Percentiles rank a stretch among this genome's conserved stretches.
Conservation (phyloP, 2,113 vertebrate species). For the Macheiramphus alcinus region DNA sequence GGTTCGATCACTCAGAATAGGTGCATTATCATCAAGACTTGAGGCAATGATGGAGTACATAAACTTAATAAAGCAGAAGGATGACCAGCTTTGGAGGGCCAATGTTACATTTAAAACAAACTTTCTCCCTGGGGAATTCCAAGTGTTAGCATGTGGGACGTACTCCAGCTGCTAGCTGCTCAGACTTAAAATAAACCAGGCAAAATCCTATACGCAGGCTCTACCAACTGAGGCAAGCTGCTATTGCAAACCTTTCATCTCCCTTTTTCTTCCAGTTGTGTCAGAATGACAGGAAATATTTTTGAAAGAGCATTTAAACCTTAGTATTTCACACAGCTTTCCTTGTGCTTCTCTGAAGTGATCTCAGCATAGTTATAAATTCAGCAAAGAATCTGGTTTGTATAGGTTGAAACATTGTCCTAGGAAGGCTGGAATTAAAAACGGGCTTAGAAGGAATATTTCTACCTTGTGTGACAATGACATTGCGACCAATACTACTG, state of each 20-base stretch:
- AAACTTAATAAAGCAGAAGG: constrained; percentile 4
- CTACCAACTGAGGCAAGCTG: neutral
- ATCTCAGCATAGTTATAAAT: neutral
- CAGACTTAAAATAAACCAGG: constrained; percentile 55
- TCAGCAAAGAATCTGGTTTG: neutral
- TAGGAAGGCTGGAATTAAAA: neutral
- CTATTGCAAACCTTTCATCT: neutral
- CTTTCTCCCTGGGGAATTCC: constrained; percentile 35
- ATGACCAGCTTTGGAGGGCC: neutral
- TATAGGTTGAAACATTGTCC: neutral
- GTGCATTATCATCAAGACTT: neutral
- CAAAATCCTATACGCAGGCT: constrained; percentile 3
- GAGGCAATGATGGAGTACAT: neutral
- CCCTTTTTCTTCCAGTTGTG: neutral
- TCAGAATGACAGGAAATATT: neutral
- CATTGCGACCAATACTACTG: neutral
- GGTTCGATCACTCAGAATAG: neutral
- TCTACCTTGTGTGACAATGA: neutral
- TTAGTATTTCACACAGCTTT: neutral
- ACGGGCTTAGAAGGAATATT: neutral
- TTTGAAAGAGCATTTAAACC: neutral
- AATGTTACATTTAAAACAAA: neutral
- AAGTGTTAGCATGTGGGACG: constrained; percentile 49
- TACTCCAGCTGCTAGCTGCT: constrained; percentile 52
- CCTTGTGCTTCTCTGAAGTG: neutral